phyloP scores from a whole-genome alignment of 1,140 invertebrate species.

The Rhagoletis pomonella region DNA sequence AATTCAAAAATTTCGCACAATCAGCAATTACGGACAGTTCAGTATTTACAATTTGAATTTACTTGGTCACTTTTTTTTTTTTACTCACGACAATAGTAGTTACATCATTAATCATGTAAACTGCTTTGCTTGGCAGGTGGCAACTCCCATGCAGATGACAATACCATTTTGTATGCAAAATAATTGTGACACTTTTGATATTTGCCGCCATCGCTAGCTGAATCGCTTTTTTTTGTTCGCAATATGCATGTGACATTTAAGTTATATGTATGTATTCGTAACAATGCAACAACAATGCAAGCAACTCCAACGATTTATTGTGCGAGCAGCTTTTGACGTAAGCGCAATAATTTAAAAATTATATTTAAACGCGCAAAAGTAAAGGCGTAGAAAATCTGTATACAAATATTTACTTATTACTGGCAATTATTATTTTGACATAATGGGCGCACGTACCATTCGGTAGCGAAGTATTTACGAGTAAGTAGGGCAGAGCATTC shows the following conservation, averaged over 20 bases:
- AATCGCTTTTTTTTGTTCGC: background rate
- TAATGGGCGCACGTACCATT: background rate
- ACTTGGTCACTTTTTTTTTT: too few species aligned
- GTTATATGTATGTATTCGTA: too few species aligned
- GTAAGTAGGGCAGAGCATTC: background rate
- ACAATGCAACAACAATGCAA: background rate
- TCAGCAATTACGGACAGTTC: too few species aligned
- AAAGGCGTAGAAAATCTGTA: too few species aligned
- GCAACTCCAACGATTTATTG: background rate
- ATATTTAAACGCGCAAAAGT: too few species aligned
- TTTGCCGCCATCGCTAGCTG: background rate
- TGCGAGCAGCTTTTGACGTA: background rate
- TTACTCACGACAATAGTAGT: too few species aligned
- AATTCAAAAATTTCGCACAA: too few species aligned
- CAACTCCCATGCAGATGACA: background rate
- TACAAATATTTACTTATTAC: background rate
- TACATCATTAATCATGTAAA: too few species aligned
- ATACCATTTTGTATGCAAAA: constrained; percentile 14
- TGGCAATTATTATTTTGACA: constrained; percentile 26
- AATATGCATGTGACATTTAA: too few species aligned
- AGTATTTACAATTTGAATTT: too few species aligned
- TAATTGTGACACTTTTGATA: background rate
- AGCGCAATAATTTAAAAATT: constrained; percentile 6
- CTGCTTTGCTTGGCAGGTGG: background rate
- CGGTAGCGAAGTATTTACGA: background rate